Percentiles rank a stretch among this genome's conserved stretches.
phyloP scores from a whole-genome alignment of 2,888 invertebrate genomes.

The Epinotia ramella region DNA sequence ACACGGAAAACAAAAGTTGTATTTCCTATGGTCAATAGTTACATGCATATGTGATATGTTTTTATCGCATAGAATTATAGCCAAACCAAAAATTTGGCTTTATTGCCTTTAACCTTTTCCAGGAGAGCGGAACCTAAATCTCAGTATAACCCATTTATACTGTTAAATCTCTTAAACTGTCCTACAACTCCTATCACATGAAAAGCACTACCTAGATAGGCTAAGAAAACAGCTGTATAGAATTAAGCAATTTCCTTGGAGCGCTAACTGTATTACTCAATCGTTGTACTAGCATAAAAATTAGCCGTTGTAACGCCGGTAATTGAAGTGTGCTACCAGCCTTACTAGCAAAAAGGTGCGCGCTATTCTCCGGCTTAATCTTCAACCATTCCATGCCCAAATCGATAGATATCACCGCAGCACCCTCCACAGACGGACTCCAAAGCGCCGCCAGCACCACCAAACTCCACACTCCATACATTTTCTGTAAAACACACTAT shows the following conservation, averaged over 20 bases:
- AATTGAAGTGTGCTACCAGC: conserved; percentile 47
- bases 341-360: conserved; percentile 61
- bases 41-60: too few relatives aligned
- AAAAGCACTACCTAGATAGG: neutral
- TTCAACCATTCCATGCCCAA: conserved; percentile 99
- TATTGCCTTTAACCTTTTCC: too few relatives aligned
- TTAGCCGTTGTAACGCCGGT: neutral
- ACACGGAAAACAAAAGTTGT: too few relatives aligned
- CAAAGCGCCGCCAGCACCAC: conserved; percentile 70
- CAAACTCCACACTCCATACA: conserved; percentile 72
- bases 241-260: too few relatives aligned
- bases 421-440: conserved; percentile 73
- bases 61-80: too few relatives aligned
- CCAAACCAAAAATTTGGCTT: too few relatives aligned
- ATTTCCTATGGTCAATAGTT: too few relatives aligned
- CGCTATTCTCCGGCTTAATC: conserved; percentile 75
- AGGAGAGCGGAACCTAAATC: too few relatives aligned
- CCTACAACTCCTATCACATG: neutral
- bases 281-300: neutral
- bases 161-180: too few relatives aligned
- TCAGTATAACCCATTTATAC: too few relatives aligned
- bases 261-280: neutral
- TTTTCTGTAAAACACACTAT: conserved; percentile 73
- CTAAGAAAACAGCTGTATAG: too few relatives aligned
- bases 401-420: conserved; percentile 99